phyloP scores from a whole-genome alignment of 2,113 vertebrate species.

The Hirundichthys speculiger region DNA sequence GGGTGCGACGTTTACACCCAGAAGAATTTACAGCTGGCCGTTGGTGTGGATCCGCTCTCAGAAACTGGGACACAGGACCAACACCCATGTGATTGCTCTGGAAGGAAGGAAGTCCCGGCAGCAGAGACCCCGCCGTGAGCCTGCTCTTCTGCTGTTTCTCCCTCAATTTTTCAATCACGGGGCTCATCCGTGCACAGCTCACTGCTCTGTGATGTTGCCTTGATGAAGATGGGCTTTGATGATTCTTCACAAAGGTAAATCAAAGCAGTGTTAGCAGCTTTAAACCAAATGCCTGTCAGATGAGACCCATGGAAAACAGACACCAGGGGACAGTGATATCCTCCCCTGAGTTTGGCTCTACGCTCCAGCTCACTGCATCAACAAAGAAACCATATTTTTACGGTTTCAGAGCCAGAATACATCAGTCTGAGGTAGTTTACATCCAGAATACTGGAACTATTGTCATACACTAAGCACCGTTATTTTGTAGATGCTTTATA shows the following conservation, averaged over 20 bases:
- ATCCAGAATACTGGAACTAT: too few species aligned
- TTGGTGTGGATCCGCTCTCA: neutral
- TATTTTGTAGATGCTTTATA: too few species aligned
- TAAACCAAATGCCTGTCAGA: too few species aligned
- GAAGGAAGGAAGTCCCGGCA: conserved; percentile 50
- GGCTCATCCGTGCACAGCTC: too few species aligned
- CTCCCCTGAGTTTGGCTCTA: conserved; percentile 5
- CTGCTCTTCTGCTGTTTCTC: conserved; percentile 5
- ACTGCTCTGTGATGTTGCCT: too few species aligned
- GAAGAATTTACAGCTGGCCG: neutral
- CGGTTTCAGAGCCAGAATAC: too few species aligned
- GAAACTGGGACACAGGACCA: conserved; percentile 30
- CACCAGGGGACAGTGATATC: neutral
- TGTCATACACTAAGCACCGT: too few species aligned
- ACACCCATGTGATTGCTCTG: conserved; percentile 54
- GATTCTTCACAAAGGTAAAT: too few species aligned
- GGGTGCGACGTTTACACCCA: conserved; percentile 24
- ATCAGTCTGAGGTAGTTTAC: too few species aligned
- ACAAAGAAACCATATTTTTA: too few species aligned
- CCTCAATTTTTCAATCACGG: neutral
- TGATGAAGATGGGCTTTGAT: too few species aligned
- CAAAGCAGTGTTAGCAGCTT: too few species aligned
- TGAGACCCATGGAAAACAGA: neutral
- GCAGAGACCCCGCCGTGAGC: conserved; percentile 23
- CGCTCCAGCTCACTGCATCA: neutral